These are phyloP conservation scores for Clarias fuscus DNA, from an alignment of 2,797 vertebrate species.

Conservation along the genomic window DNA sequence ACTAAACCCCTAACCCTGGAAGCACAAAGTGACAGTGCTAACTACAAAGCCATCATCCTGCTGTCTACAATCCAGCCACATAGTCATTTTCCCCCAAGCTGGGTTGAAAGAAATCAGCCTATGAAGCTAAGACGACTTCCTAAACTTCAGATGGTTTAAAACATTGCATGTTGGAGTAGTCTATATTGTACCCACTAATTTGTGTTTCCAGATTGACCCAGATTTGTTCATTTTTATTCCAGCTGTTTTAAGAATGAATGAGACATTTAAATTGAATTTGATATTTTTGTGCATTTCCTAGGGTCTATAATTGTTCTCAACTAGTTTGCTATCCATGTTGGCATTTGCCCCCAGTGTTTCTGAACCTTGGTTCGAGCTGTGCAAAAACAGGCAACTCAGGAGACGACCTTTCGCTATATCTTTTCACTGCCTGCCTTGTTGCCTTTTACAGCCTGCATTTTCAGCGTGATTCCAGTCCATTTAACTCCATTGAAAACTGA, in stretches of 20 bases:
- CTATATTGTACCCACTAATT: neutral
- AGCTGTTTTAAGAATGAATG: neutral
- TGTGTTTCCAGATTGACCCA: neutral
- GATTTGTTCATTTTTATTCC: neutral
- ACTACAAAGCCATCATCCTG: no score
- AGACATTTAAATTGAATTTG: neutral
- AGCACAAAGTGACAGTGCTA: no score
- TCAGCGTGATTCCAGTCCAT: conserved; percentile 40
- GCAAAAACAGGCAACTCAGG: no score
- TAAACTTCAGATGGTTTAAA: neutral
- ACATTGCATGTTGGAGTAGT: neutral
- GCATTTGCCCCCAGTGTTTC: neutral
- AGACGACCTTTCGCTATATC: neutral
- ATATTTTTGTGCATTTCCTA: no score
- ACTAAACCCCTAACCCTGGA: no score
- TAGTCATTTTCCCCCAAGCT: neutral
- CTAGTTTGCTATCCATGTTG: neutral
- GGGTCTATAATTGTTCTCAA: neutral
- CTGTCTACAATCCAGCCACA: neutral
- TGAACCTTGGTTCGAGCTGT: neutral
- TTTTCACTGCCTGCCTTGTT: neutral
- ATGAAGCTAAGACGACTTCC: neutral
- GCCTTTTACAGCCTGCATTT: conserved; percentile 13
- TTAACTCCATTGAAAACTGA: conserved; percentile 33
- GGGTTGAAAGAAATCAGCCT: neutral